phyloP scores from a whole-genome alignment of 92 coral and sea anemone genomes.

The Porites lobata region DNA sequence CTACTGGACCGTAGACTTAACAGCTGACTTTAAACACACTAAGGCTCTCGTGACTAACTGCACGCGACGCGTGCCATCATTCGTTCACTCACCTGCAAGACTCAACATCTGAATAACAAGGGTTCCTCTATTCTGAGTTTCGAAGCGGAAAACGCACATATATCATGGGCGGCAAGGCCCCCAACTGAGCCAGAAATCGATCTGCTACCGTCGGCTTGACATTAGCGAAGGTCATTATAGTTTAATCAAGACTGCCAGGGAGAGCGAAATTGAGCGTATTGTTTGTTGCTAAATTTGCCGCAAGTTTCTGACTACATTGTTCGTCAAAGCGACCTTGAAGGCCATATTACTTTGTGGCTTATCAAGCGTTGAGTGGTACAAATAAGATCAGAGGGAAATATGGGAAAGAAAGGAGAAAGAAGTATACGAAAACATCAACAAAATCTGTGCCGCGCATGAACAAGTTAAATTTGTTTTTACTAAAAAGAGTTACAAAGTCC shows the following conservation, averaged over 20 bases:
- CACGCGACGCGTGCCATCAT: neutral
- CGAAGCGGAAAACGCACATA: neutral
- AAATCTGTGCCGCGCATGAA: neutral
- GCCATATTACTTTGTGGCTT: no score
- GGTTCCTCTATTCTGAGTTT: neutral
- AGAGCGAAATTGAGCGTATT: neutral
- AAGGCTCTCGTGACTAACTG: neutral
- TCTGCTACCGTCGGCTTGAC: neutral
- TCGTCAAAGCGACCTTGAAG: no score
- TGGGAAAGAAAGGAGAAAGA: neutral
- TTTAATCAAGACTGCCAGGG: neutral
- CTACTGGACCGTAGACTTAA: neutral
- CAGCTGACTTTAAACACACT: neutral
- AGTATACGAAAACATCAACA: neutral
- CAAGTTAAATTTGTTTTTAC: no score
- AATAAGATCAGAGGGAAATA: neutral
- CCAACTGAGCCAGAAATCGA: conserved; percentile 5
- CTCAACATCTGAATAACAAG: neutral
- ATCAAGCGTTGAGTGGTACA: no score
- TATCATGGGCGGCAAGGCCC: neutral
- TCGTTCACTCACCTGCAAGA: conserved; percentile 1
- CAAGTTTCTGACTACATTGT: no score
- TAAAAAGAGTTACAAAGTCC: no score
- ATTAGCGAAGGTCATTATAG: conserved; percentile 5
- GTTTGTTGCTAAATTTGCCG: neutral